Base-by-base conservation (phyloP, 2,797 vertebrate genomes). In the Poeciliopsis paucimaculata region DNA sequence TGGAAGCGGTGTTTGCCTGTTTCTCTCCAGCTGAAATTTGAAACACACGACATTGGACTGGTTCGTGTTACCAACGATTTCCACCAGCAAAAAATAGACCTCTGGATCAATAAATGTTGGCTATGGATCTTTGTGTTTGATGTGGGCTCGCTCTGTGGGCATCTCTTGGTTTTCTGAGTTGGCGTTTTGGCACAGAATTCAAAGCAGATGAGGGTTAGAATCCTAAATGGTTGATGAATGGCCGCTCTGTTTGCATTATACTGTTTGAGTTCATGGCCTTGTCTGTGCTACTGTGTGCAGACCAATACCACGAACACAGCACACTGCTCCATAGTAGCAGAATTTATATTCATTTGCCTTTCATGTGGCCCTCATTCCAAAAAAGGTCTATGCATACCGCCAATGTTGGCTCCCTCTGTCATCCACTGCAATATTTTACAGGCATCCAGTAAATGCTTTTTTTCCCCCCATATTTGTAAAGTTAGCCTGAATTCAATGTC, bases 181-280 rank as follows among this genome's bases (percentile, higher is more conserved):
- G 62, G 75, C 74, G 77, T 88, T 89, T 84, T 93, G 90, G 89
- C 87, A 85, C 78, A 39, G 77, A 83, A 88, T 91, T 91, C 90
- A 93, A 92, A 91, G 86, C 89, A 87, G 80, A 90, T 89, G 79
- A 89, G 84, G 78, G 84, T 88, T 81, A 79, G 82, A 77, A 80
- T 87, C 85, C 77, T 86, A 83, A 62, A 74, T 71, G 74, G 68
- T 57, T 86, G 80, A 90, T 86, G 78, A 90, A 89, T 89, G 80
- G 77, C 82, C 7, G 0, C 77, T 80, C 68, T 78, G 78, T 79
- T 70, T 89, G 76, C 78, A 78, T 86, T 80, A 76, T 72, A 49
- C 79, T 84, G 71, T 80, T 84, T 77, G 78, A 78, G 74, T 88
- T 80, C 53, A 26, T 76, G 73, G 71, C 81, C 72, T 84, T 85